These are phyloP conservation scores for Ectropis crepuscularia DNA, from an alignment of 2,888 invertebrate genomes.

Conservation along the genomic window DNA sequence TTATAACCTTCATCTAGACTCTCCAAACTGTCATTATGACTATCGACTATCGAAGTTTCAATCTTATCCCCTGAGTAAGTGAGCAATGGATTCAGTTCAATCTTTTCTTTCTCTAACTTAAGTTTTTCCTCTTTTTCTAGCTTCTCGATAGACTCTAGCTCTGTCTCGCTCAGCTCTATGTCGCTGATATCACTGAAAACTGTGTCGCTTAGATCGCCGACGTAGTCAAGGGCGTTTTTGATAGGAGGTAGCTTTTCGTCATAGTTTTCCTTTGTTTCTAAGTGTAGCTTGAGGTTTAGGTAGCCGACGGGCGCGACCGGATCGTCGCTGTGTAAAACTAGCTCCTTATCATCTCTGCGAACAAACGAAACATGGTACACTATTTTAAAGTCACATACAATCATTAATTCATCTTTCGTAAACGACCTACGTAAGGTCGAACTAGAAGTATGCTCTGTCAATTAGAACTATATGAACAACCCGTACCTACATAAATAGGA, in stretches of 20 bases:
- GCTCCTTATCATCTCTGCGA: slow-evolving; percentile 92
- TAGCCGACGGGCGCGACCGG: slow-evolving; percentile 98
- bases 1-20: slow-evolving; percentile 69
- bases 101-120: slow-evolving; percentile 62
- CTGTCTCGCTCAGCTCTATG: slow-evolving; percentile 86
- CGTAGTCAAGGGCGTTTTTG: slow-evolving; percentile 85
- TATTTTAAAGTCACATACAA: no score
- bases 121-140: slow-evolving; percentile 72
- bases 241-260: slow-evolving; percentile 74
- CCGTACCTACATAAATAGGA: no score
- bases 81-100: slow-evolving; percentile 74
- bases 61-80: slow-evolving; percentile 65
- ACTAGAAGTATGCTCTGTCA: no score
- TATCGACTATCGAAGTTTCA: slow-evolving; percentile 55
- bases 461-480: no score
- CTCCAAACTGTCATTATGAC: slow-evolving; percentile 60
- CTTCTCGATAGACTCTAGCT: slow-evolving; percentile 85
- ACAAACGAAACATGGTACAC: no score
- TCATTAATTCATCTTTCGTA: no score
- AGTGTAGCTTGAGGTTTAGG: slow-evolving; percentile 93
- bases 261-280: slow-evolving; percentile 87
- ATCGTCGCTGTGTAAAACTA: slow-evolving; percentile 95
- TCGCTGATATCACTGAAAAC: slow-evolving; percentile 87
- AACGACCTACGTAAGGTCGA: no score
- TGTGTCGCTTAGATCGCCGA: slow-evolving; percentile 86